Percentiles rank a stretch among this genome's conserved stretches.
Conservation (phyloP, 1,140 invertebrate genomes). For the Centruroides sculpturatus region DNA sequence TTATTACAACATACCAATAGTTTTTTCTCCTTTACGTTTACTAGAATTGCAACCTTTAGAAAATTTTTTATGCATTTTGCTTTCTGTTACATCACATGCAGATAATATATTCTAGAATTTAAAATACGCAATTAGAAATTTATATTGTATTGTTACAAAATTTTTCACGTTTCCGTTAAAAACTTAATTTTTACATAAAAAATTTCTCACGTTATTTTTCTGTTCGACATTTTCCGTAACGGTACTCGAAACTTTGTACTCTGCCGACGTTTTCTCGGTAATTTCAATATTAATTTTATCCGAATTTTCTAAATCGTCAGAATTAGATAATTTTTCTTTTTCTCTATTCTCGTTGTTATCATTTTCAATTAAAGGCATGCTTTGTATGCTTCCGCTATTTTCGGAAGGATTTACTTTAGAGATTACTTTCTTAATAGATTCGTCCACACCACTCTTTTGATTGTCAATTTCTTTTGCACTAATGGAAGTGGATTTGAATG, state of each 20-base stretch:
- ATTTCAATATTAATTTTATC: not conserved
- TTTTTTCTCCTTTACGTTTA: conserved; percentile 13
- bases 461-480: too few relatives aligned
- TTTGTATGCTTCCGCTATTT: not conserved
- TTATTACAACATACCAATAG: conserved; percentile 2
- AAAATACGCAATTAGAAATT: too few relatives aligned
- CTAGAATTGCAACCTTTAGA: not conserved
- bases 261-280: not conserved
- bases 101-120: not conserved
- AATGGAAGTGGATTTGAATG: too few relatives aligned
- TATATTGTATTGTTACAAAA: too few relatives aligned
- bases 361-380: not conserved
- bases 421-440: too few relatives aligned
- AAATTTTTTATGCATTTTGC: conserved; percentile 4
- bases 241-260: not conserved
- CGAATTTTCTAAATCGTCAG: not conserved
- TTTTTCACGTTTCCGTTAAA: too few relatives aligned
- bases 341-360: not conserved
- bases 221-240: not conserved
- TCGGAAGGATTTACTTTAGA: not conserved
- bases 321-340: not conserved
- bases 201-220: not conserved
- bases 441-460: too few relatives aligned
- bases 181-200: not conserved
- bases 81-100: not conserved